These are phyloP conservation scores for Labeo rohita DNA, from an alignment of 2,113 vertebrate genomes.

Conservation along the genomic window DNA sequence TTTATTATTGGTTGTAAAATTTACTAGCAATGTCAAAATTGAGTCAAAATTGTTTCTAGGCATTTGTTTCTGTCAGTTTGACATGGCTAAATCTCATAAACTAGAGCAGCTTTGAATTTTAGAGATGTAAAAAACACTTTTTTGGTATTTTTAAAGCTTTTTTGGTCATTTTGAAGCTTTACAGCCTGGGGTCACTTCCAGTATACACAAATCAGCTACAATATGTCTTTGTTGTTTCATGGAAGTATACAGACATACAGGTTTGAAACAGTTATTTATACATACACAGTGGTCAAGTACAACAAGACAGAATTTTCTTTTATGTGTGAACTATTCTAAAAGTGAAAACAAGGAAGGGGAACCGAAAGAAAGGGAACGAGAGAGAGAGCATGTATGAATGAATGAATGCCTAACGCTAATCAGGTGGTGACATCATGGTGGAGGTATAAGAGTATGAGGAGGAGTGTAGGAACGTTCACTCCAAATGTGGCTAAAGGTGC, in stretches of 20 bases:
- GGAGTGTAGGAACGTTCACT: conserved; percentile 60
- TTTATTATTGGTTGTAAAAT: too few species aligned
- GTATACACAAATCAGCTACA: background rate
- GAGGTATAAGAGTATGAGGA: conserved; percentile 44
- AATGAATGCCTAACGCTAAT: conserved; percentile 28
- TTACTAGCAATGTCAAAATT: too few species aligned
- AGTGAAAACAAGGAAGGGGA: background rate
- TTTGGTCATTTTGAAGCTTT: background rate
- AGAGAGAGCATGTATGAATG: background rate
- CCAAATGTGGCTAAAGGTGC: conserved; percentile 75
- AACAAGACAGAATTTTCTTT: background rate
- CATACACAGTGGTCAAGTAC: background rate
- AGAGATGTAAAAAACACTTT: background rate
- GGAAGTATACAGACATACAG: background rate
- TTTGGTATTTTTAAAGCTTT: background rate
- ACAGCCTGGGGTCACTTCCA: background rate
- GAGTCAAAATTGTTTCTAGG: too few species aligned
- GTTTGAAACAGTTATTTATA: background rate
- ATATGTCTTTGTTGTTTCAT: background rate
- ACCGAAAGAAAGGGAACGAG: background rate
- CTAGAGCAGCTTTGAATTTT: background rate
- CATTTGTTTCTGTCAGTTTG: too few species aligned
- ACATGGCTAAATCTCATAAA: background rate
- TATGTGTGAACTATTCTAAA: background rate
- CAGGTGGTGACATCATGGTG: conserved; percentile 58